Base-by-base conservation (phyloP, 2,113 vertebrate species). In the Psettodes erumei region DNA sequence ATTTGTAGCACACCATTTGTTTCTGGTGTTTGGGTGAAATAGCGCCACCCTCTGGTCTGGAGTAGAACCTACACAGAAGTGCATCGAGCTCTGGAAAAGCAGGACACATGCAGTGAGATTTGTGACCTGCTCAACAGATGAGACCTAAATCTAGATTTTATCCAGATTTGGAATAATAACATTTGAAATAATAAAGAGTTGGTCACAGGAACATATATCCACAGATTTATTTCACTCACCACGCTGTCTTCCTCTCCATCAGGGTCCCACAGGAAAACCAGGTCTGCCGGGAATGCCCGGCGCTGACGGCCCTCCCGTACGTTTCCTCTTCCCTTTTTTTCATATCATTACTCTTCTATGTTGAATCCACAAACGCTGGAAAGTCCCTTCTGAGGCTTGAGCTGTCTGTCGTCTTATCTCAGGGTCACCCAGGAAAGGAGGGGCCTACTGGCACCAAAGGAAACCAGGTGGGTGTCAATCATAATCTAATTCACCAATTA, bases 401-500 rank as follows among this genome's bases (percentile, higher is more conserved):
- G 19, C 30, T 67, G 13, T 77, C 15, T 58, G 0, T 50, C 18
- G 3, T 68, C 13, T 16, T 18, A 0, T 62, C 0, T 8, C 79
- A 98, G 96, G 96, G 96, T 68, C 96, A 98, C 87, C 96, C 96
- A 5, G 96, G 96, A 71, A 97, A 96, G 76, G 96, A 98, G 83
- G 96, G 96, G 3, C 95, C 95, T 9, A 0, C 90, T 13, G 96
- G 96, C 43, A 95, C 94, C 65, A 97, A 97, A 86, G 96, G 96
- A 79, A 96, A 97, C 91, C 95, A 95, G 83, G 96, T 97, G 69
- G 38, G 89, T 78, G n/a, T 0, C 18, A 18, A 1, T 38, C 3
- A 9, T n/a, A 43, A 67, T 2, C 2, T 4, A 54, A 1, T 9
- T 50, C 23, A 61, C 21, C 5, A 27, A 35, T 30, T 19, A 12